A percentile compares a stretch with the other conserved stretches of the same genome.
These are phyloP conservation scores for Mythimna impura DNA, from an alignment of 2,888 invertebrate species.

Conservation along the genomic window DNA sequence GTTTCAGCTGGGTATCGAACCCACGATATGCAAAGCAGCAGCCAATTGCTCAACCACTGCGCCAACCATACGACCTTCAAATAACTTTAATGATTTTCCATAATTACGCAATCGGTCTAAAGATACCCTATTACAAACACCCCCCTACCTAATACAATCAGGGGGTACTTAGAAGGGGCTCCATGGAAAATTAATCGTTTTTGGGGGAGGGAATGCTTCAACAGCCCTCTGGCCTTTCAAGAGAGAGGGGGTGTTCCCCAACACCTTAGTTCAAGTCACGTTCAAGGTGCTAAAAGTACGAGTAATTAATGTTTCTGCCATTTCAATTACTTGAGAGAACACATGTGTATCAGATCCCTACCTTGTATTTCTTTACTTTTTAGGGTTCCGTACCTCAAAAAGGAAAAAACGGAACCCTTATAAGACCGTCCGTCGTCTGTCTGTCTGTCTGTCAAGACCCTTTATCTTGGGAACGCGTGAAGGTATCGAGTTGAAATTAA, in stretches of 20 bases:
- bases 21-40: no score
- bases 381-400: no score
- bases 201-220: slow-evolving; percentile 11
- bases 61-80: not conserved
- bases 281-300: not conserved
- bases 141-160: slow-evolving; percentile 23
- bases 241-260: slow-evolving; percentile 10
- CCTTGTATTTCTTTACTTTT: no score
- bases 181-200: slow-evolving; percentile 45
- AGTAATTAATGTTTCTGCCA: not conserved
- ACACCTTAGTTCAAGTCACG: slow-evolving; percentile 1
- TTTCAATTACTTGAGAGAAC: not conserved
- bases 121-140: not conserved
- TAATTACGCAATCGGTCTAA: not conserved
- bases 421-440: no score
- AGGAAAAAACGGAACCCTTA: no score
- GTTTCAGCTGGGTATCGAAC: no score
- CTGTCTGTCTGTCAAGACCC: no score
- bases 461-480: no score
- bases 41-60: no score
- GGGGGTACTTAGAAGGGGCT: slow-evolving; percentile 26
- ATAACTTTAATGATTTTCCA: slow-evolving; percentile 2
- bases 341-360: no score
- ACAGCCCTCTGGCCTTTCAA: slow-evolving; percentile 5
- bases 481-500: no score